Base-by-base conservation (phyloP, 2,888 invertebrate genomes). In the Eupithecia pulchellata region DNA sequence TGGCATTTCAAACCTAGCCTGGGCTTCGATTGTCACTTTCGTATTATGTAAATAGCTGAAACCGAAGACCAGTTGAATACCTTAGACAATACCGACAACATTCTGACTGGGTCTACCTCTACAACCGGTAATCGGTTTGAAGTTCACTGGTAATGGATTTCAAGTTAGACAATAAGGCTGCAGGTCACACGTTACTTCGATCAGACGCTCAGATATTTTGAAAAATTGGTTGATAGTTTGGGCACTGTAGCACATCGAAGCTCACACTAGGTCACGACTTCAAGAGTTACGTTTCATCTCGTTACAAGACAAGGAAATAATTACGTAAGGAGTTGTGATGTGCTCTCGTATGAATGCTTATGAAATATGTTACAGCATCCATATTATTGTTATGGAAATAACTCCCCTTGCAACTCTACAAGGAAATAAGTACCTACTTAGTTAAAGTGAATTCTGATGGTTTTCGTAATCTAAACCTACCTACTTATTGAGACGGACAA, bases 251-350 rank as follows among this genome's bases (percentile, higher is more conserved):
- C 39, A 36, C n/a, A 64, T 36, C 47, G 60, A 52, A 58, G 47
- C 58, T 64, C 29, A 11, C 36, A 34, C 25, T 30, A 25, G 64
- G 66, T 52, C 58, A 66, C 60, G 20, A 47, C 30, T 67, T 52
- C 58, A 66, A 55, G 20, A 47, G 36, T 67, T 69, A 67, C 72
- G 66, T 64, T 20, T 20, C 42, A 9, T n/a, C 69, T 61, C 32
- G 42, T 55, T 9, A 32, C 68, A 66, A 64, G 52, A 66, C 57
- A 67, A 73, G 73, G 73, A 70, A 73, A 73, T 57, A 64, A 69
- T 73, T 73, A 64, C 73, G 67, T 62, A 69, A 73, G 64, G 58
- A 34, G 20, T 25, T 69, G 27, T 69, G 63, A 64, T 69, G 60
- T 30, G 55, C 42, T 58, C 60, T 68, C 57, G 47, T 69, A 62